Base-by-base conservation (phyloP, 2,888 invertebrate species). In the Oeneis ivallda region DNA sequence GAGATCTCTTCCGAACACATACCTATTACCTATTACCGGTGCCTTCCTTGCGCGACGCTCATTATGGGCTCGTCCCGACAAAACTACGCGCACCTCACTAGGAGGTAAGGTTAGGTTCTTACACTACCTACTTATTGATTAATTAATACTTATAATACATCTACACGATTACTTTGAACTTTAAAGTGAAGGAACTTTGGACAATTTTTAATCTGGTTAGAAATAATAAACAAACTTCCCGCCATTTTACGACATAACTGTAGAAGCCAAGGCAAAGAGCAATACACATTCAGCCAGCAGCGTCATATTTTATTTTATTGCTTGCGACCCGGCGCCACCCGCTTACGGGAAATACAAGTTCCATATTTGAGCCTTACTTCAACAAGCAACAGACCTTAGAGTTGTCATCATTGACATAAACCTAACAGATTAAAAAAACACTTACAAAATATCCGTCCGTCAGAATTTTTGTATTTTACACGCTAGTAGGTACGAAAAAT, bases 291-390 rank as follows among this genome's bases (percentile, higher is more conserved):
- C 50, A 41, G 50, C 50, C 52, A 37, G 34, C 50, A 37, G 34
- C 50, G 9, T 63, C 41, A 62, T 64, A 71, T 69, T 68, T 72
- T 71, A 76, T 75, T 76, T 76, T 76, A 78, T 74, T 77, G 75
- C 66, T 74, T 77, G 75, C 66, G 59, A 26, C 64, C 64, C 60
- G 59, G 59, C 67, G 62, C 45, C 57, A 75, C 71, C 57, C 58
- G 75, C 72, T 83, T 84, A 84, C 82, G 82, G 81, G 82, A 82
- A 82, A 83, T 79, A 81, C 82, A 70, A 82, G 82, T 81, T 83
- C 74, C 76, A 79, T 47, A 47, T 77, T 75, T 74, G 39, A 37
- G 70, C 66, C 58, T 76, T 72, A 77, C 71, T 85, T 81, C 13
- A 41, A 17, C 19, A 39, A 56, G 19, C 13, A 13, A 19, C 19